phyloP scores from a whole-genome alignment of 1,140 invertebrate species.

The Ceratina australensis region DNA sequence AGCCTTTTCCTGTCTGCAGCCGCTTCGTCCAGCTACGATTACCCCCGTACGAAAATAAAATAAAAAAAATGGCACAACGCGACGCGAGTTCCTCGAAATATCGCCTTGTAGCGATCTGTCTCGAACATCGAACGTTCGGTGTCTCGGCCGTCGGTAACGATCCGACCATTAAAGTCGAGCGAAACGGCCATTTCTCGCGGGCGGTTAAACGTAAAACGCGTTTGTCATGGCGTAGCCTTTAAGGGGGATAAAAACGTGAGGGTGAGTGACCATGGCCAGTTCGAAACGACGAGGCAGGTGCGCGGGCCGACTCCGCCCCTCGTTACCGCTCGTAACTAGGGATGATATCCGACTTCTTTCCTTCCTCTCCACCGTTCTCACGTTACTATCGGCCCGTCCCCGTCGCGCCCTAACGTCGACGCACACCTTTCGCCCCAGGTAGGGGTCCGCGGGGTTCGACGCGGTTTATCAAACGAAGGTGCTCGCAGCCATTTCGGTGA shows the following conservation, averaged over 20 bases:
- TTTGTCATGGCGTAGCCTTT: constrained; percentile 60
- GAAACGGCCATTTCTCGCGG: constrained; percentile 57
- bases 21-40: background rate
- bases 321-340: constrained; percentile 75
- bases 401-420: constrained; percentile 17
- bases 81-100: too few relatives aligned
- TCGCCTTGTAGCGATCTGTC: too few relatives aligned
- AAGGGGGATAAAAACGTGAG: constrained; percentile 54
- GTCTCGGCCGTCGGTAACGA: background rate
- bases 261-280: constrained; percentile 64
- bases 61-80: too few relatives aligned
- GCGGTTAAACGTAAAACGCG: constrained; percentile 54
- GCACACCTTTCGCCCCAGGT: constrained; percentile 67
- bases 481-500: constrained; percentile 67
- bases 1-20: background rate
- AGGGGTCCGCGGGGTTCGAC: constrained; percentile 46
- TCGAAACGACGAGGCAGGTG: constrained; percentile 71
- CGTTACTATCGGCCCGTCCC: constrained; percentile 12
- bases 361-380: constrained; percentile 22
- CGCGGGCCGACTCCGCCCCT: constrained; percentile 76
- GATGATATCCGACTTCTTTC: constrained; percentile 74
- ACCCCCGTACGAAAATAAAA: background rate
- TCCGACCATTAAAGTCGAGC: constrained; percentile 44
- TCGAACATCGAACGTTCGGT: too few relatives aligned
- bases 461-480: constrained; percentile 61